These are phyloP conservation scores for Penaeus japonicus DNA, from an alignment of 1,140 invertebrate genomes.

Conservation along the genomic window DNA sequence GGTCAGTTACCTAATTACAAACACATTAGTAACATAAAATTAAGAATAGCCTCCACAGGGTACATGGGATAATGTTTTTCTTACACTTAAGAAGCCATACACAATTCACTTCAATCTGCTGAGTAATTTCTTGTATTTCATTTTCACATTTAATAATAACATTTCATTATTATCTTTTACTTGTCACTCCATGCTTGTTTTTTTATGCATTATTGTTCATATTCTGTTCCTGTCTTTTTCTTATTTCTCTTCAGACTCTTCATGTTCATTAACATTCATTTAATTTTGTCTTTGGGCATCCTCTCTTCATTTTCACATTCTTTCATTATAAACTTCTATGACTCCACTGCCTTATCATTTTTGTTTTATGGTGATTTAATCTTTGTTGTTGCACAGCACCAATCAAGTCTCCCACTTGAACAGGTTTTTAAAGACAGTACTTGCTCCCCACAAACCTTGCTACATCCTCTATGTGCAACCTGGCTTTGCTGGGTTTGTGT, in stretches of 20 bases:
- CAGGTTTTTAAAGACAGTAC: conserved; percentile 4
- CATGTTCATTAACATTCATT: neutral
- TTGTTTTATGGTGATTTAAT: neutral
- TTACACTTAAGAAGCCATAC: conserved; percentile 20
- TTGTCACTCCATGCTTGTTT: neutral
- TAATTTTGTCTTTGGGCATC: neutral
- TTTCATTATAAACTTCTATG: conserved; percentile 31
- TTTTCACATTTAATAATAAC: neutral
- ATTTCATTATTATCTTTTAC: neutral
- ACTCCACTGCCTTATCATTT: conserved; percentile 47
- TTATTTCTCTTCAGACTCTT: neutral
- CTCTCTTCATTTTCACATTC: conserved; percentile 11
- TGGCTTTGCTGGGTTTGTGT: conserved; percentile 29
- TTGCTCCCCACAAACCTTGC: conserved; percentile 44
- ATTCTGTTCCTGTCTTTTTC: neutral
- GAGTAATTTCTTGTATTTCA: neutral
- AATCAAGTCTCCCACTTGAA: conserved; percentile 23
- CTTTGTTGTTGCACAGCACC: conserved; percentile 41
- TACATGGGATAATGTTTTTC: neutral
- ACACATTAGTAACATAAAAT: conserved; percentile 3
- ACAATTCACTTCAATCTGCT: conserved; percentile 4
- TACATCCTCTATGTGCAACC: conserved; percentile 28
- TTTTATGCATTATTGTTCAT: neutral
- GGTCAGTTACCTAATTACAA: neutral
- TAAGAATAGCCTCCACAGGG: conserved; percentile 26